Conservation (phyloP, 2,888 invertebrate species). For the Cabera pusaria region DNA sequence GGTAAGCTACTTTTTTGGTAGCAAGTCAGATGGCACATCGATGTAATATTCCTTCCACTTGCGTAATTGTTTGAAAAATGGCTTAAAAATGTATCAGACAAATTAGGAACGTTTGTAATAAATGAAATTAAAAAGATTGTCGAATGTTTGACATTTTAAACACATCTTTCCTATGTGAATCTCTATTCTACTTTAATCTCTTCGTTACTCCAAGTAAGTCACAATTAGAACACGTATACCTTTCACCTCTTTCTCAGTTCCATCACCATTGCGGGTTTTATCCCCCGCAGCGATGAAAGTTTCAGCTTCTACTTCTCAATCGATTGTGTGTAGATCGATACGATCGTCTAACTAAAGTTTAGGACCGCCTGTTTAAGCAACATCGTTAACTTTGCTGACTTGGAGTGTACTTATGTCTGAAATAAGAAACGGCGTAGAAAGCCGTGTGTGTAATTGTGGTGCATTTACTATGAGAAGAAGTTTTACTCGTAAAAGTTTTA, state of each 20-base stretch:
- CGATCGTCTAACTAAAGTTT: slow-evolving; percentile 33
- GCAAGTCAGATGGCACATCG: too few species aligned
- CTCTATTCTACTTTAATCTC: slow-evolving; percentile 14
- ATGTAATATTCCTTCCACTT: too few species aligned
- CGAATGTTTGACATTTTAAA: too few species aligned
- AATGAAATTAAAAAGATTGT: too few species aligned
- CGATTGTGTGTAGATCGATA: slow-evolving; percentile 35
- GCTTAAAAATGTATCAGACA: too few species aligned
- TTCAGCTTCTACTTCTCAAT: slow-evolving; percentile 27
- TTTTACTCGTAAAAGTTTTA: too few species aligned
- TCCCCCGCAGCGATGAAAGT: slow-evolving; percentile 61
- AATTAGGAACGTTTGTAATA: too few species aligned
- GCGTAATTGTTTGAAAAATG: too few species aligned
- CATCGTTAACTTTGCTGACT: slow-evolving; percentile 45
- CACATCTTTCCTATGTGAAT: too few species aligned
- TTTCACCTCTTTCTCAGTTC: slow-evolving; percentile 48
- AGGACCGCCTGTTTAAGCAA: slow-evolving; percentile 7
- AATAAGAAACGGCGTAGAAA: slow-evolving; percentile 5
- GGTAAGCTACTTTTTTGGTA: too few species aligned
- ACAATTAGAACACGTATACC: slow-evolving; percentile 41
- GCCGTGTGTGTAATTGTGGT: too few species aligned
- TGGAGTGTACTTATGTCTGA: slow-evolving; percentile 24
- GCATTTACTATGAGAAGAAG: too few species aligned
- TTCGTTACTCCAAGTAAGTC: slow-evolving; percentile 36
- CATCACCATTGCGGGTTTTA: slow-evolving; percentile 44